A percentile compares a stretch with the other conserved stretches of the same genome.
phyloP scores from a whole-genome alignment of 2,888 invertebrate genomes.

The Drosophila mercatorum region DNA sequence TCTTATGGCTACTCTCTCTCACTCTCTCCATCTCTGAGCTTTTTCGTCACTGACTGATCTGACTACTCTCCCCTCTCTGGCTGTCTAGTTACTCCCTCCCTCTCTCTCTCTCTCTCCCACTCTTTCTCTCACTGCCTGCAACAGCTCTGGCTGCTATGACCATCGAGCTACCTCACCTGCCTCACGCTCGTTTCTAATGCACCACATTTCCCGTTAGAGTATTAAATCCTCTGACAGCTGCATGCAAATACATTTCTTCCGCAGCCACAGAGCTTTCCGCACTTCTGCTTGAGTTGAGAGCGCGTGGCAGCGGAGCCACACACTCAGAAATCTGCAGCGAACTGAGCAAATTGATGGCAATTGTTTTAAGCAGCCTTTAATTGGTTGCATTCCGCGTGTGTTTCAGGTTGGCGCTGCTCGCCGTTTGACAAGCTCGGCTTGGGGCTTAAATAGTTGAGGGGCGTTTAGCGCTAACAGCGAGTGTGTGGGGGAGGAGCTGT shows the following conservation, averaged over 20 bases:
- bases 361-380: conserved; percentile 47
- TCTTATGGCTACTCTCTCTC: not conserved
- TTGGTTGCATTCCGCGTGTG: conserved; percentile 24
- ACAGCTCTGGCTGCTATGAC: no score
- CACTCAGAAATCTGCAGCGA: conserved; percentile 4
- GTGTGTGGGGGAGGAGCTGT: not conserved
- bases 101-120: no score
- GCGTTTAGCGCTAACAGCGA: conserved; percentile 4
- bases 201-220: not conserved
- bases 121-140: no score
- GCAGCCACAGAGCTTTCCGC: not conserved
- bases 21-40: not conserved
- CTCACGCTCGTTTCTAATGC: no score
- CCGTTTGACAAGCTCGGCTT: conserved; percentile 7
- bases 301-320: no score
- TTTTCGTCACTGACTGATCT: not conserved
- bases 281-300: no score
- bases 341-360: conserved; percentile 43
- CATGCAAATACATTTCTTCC: not conserved
- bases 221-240: not conserved
- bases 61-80: not conserved
- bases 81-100: not conserved
- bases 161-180: no score
- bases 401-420: not conserved
- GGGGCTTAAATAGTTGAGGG: conserved; percentile 16